Evolutionary conservation across 2,888 invertebrate species (phyloP).

Genomic region (Philaethria dido): DNA sequence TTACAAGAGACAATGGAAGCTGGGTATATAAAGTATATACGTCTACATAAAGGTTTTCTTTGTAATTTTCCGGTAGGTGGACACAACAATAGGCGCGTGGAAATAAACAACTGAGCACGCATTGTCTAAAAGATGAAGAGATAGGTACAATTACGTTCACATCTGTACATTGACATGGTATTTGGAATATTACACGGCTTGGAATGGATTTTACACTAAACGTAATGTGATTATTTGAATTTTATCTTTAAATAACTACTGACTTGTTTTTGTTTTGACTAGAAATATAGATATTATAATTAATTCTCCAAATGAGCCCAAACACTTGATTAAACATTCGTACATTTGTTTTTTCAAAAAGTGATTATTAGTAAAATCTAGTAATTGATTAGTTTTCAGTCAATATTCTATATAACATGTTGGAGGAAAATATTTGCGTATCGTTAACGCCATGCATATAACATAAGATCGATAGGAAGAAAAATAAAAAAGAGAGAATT

Average conservation of each 20-base stretch:
- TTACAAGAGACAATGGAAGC: conserved; percentile 49
- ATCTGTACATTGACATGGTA: conserved; percentile 43
- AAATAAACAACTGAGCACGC: conserved; percentile 61
- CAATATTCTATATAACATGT: too few species aligned
- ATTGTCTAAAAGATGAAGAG: conserved; percentile 49
- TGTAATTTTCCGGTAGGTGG: conserved; percentile 78
- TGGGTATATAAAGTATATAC: conserved; percentile 44
- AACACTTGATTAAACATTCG: too few species aligned
- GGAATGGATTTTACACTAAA: not conserved
- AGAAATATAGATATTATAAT: not conserved
- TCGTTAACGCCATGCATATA: too few species aligned
- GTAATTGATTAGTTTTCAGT: too few species aligned
- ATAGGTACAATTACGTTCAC: conserved; percentile 39
- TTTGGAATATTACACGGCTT: conserved; percentile 22
- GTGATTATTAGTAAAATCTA: too few species aligned
- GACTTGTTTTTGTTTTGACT: not conserved
- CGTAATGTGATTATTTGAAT: not conserved
- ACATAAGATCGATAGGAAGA: too few species aligned
- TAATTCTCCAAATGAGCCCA: too few species aligned
- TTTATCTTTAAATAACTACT: not conserved
- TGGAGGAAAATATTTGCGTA: too few species aligned
- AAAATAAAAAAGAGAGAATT: too few species aligned
- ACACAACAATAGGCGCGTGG: conserved; percentile 69
- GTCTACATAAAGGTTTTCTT: conserved; percentile 56
- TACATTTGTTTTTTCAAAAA: too few species aligned